Base-by-base conservation (phyloP, 23 tunicate genomes). In the Aplidium turbinatum region DNA sequence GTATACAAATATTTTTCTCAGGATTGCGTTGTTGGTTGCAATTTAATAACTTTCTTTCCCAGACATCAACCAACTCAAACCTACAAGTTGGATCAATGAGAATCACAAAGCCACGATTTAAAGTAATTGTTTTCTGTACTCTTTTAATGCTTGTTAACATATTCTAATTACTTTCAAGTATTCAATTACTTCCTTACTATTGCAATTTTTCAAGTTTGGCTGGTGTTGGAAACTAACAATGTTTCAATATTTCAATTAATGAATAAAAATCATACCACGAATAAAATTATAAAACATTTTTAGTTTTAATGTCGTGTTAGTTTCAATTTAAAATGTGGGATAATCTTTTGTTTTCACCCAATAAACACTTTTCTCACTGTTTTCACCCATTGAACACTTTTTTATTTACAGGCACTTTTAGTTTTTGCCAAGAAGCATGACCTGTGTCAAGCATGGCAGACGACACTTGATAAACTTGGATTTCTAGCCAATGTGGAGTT, bases 351-450 rank as follows among this genome's bases (percentile, higher is more conserved):
- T n/a, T n/a, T n/a, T n/a, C n/a, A n/a, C n/a, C n/a, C n/a, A n/a
- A n/a, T n/a, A n/a, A n/a, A n/a, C n/a, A n/a, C n/a, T n/a, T n/a
- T n/a, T n/a, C n/a, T n/a, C n/a, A n/a, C n/a, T n/a, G n/a, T n/a
- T n/a, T n/a, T n/a, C n/a, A n/a, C n/a, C n/a, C n/a, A n/a, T n/a
- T n/a, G n/a, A n/a, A n/a, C n/a, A n/a, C n/a, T n/a, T n/a, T n/a
- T n/a, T n/a, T n/a, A n/a, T 31, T 82, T 73, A n/a, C 74, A 82
- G 87, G 87, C 76, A 6, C 58, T 82, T 3, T 28, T 82, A 21
- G 73, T 82, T 16, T 82, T 73, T 52, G 19, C 80, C 19, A 82
- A 82, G 63, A 79, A 82, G 51, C 80, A 82, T 28, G 67, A 48
- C 7, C 75, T 48, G 29, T 63, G n/a, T 54, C 72, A 63, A 47